A percentile compares a stretch with the other conserved stretches of the same genome.
These are phyloP conservation scores for Acanthopagrus latus DNA, from an alignment of 2,797 vertebrate genomes.

Conservation along the genomic window DNA sequence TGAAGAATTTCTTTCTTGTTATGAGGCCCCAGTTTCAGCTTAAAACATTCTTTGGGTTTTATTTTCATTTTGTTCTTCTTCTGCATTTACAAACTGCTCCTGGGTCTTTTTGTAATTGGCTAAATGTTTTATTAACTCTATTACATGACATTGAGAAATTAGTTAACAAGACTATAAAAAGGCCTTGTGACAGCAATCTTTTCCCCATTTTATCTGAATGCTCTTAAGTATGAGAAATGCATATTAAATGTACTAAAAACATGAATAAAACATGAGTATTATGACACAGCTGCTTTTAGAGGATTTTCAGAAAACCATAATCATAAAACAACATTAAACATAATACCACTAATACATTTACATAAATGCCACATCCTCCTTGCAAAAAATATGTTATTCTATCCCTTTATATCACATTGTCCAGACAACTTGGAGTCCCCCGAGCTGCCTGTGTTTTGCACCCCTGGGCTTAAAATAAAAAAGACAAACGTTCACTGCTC, in stretches of 20 bases:
- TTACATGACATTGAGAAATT: neutral
- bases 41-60: neutral
- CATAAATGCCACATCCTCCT: neutral
- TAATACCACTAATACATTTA: neutral
- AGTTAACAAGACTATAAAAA: too few species aligned
- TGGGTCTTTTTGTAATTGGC: neutral
- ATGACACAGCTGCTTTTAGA: neutral
- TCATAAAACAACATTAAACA: neutral
- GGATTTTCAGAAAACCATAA: neutral
- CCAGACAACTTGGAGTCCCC: conserved; percentile 83
- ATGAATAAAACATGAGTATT: neutral
- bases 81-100: neutral
- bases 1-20: too few species aligned
- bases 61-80: neutral
- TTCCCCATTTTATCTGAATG: too few species aligned
- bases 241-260: neutral
- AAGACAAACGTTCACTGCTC: conserved; percentile 57
- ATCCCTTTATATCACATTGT: neutral
- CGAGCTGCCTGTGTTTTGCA: conserved; percentile 85
- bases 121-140: neutral
- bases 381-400: neutral
- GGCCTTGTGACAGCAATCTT: too few species aligned
- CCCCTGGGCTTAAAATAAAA: conserved; percentile 86
- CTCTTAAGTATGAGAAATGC: too few species aligned
- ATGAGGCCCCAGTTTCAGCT: neutral